These are phyloP conservation scores for Nebria ingens DNA, from an alignment of 1,140 invertebrate genomes.

Conservation along the genomic window DNA sequence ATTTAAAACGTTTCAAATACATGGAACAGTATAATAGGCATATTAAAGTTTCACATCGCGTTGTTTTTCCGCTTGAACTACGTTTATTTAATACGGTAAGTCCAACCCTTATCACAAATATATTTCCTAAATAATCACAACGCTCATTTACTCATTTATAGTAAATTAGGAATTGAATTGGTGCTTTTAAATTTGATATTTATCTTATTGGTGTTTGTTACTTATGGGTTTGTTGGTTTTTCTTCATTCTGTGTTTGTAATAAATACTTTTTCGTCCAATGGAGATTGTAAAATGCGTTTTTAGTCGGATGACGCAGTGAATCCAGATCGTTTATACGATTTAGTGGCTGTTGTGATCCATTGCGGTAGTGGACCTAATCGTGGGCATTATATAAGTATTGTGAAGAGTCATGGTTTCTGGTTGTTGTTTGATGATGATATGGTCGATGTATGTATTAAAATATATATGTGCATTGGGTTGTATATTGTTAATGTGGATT, in stretches of 20 bases:
- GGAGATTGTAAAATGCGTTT: conserved; percentile 26
- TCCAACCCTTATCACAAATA: conserved; percentile 19
- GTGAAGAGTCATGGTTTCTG: conserved; percentile 99
- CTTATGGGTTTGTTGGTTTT: neutral
- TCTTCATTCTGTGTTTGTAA: neutral
- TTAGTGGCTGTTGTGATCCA: conserved; percentile 98
- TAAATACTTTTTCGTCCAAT: conserved; percentile 2
- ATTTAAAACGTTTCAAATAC: conserved; percentile 98
- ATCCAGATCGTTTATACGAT: conserved; percentile 96
- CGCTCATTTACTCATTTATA: conserved; percentile 10
- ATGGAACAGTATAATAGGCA: conserved; percentile 98
- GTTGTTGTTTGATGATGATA: conserved; percentile 99
- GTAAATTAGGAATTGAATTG: conserved; percentile 13
- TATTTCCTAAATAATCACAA: neutral
- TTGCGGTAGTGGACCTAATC: conserved; percentile 96
- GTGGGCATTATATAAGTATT: conserved; percentile 99
- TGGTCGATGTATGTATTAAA: conserved; percentile 85
- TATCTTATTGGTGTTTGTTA: neutral
- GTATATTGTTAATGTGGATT: conserved; percentile 18
- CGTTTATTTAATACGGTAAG: conserved; percentile 94
- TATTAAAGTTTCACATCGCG: conserved; percentile 97
- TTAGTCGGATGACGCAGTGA: conserved; percentile 93
- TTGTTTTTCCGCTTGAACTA: conserved; percentile 96
- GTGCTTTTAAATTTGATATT: neutral
- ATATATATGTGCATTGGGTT: neutral